Evolutionary conservation across 2,797 vertebrate genomes (phyloP).

Genomic region (Xerus rutilus): DNA sequence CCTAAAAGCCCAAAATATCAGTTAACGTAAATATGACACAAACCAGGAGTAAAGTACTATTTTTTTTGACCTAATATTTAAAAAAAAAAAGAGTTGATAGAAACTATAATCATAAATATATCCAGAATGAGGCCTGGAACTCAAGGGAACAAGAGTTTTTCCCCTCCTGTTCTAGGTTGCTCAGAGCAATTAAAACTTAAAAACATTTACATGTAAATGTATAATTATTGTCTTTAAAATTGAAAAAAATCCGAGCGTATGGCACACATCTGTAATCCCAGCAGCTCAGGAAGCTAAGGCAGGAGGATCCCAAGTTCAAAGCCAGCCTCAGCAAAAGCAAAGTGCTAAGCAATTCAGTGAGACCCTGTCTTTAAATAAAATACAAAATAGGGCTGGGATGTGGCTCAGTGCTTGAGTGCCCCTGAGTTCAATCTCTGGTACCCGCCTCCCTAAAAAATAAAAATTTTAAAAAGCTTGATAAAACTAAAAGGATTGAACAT

Average conservation of each 20-base stretch:
- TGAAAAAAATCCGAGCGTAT: neutral
- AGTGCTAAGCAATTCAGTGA: too few relatives aligned
- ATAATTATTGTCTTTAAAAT: neutral
- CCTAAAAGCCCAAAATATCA: neutral
- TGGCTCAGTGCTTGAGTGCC: too few relatives aligned
- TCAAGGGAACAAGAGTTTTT: neutral
- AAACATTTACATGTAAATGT: neutral
- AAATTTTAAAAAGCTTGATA: neutral
- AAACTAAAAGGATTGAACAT: neutral
- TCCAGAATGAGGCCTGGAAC: neutral
- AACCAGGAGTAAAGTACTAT: neutral
- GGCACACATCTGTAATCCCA: too few relatives aligned
- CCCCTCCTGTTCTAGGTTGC: neutral
- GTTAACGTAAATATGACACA: neutral
- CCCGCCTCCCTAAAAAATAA: neutral
- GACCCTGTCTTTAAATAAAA: too few relatives aligned
- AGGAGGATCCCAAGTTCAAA: too few relatives aligned
- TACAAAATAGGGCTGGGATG: too few relatives aligned
- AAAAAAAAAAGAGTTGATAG: neutral
- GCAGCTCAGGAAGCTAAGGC: too few relatives aligned
- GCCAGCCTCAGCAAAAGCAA: too few relatives aligned
- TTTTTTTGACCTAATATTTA: neutral
- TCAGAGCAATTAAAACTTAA: slow-evolving; percentile 4
- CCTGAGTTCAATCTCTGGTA: too few relatives aligned
- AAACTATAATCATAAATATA: neutral